These are phyloP conservation scores for Bettongia penicillata DNA, from an alignment of 2,113 vertebrate genomes.

Conservation along the genomic window DNA sequence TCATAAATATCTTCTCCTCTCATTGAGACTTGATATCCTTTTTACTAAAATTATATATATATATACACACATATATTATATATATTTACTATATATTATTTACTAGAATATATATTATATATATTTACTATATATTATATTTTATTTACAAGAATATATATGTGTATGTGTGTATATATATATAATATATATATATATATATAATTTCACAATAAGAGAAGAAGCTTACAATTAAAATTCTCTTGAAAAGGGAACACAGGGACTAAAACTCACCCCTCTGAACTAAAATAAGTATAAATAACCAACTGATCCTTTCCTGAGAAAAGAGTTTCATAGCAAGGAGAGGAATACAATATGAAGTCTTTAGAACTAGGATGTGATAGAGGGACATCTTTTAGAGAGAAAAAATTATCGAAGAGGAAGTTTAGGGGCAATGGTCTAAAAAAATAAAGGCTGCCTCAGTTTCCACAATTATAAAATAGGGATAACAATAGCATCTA, in stretches of 20 bases:
- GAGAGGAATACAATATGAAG: neutral
- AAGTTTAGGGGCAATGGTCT: neutral
- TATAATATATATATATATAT: no score
- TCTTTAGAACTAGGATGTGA: neutral
- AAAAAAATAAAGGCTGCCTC: neutral
- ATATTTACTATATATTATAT: no score
- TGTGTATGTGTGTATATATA: no score
- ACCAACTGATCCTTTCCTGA: neutral
- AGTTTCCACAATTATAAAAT: neutral
- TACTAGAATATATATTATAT: no score
- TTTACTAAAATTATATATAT: no score
- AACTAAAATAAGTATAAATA: neutral
- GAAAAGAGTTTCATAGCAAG: neutral
- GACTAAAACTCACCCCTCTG: neutral
- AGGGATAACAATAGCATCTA: neutral
- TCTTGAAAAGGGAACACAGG: neutral
- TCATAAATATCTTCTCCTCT: neutral
- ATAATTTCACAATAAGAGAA: neutral
- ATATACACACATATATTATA: no score
- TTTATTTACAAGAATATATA: no score
- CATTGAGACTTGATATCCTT: no score
- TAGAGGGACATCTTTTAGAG: neutral
- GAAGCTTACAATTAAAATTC: neutral
- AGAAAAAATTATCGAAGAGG: neutral
- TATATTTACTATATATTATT: no score